These are phyloP conservation scores for Drosophila neotestacea DNA, from an alignment of 2,888 invertebrate genomes.

Conservation along the genomic window DNA sequence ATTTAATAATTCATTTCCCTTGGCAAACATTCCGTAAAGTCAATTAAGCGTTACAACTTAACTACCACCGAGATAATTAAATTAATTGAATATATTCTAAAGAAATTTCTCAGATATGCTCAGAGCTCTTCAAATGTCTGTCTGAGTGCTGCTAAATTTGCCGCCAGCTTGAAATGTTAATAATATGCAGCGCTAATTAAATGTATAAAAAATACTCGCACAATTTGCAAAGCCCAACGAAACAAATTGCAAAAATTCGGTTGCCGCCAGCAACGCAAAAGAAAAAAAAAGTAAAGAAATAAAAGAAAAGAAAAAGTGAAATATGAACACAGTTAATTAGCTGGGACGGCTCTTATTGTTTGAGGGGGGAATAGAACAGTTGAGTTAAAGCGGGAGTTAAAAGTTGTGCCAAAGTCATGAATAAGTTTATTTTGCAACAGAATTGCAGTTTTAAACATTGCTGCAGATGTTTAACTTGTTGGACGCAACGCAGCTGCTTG, in stretches of 20 bases:
- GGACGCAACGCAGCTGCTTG: slow-evolving; percentile 58
- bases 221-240: slow-evolving; percentile 65
- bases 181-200: slow-evolving; percentile 73
- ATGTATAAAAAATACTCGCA: slow-evolving; percentile 75
- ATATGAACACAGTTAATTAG: slow-evolving; percentile 45
- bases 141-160: slow-evolving; percentile 32
- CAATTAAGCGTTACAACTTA: slow-evolving; percentile 7
- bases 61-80: slow-evolving; percentile 1
- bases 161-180: slow-evolving; percentile 44
- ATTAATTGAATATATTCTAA: slow-evolving; percentile 12
- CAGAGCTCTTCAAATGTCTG: slow-evolving; percentile 7
- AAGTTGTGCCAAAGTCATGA: slow-evolving; percentile 49
- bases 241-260: slow-evolving; percentile 45
- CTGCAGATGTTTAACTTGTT: slow-evolving; percentile 52
- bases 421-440: slow-evolving; percentile 44
- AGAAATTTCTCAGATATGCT: not conserved
- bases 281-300: not conserved
- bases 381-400: slow-evolving; percentile 8
- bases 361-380: not conserved
- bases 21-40: slow-evolving; percentile 9
- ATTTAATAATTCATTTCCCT: slow-evolving; percentile 5
- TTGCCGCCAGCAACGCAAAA: slow-evolving; percentile 53
- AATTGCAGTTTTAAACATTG: slow-evolving; percentile 51
- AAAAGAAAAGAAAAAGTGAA: slow-evolving; percentile 13
- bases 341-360: not conserved